Conservation (phyloP, 1,140 invertebrate genomes). For the Campoletis sonorensis region DNA sequence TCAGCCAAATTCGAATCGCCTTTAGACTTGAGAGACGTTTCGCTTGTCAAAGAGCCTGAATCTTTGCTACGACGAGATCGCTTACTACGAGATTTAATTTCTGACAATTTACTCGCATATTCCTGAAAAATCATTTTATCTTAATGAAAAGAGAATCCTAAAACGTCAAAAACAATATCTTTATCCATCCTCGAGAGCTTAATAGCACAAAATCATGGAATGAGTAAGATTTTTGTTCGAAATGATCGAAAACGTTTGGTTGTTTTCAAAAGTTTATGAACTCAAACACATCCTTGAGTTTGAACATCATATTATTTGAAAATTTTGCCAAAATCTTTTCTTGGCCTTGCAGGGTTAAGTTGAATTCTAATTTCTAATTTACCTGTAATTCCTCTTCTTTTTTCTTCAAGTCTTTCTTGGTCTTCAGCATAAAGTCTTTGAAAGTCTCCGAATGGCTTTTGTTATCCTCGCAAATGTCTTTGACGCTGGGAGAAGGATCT, state of each 20-base stretch:
- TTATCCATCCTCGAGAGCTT: too few species aligned
- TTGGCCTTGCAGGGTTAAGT: neutral
- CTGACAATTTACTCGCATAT: constrained; percentile 71
- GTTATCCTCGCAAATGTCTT: constrained; percentile 64
- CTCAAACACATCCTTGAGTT: too few species aligned
- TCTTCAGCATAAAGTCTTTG: constrained; percentile 71
- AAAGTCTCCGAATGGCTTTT: constrained; percentile 69
- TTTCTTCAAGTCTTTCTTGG: constrained; percentile 70
- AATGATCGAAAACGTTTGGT: too few species aligned
- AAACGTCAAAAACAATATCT: too few species aligned
- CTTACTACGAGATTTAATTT: constrained; percentile 72
- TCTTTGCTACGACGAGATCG: constrained; percentile 62
- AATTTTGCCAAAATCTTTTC: too few species aligned
- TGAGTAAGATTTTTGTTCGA: too few species aligned
- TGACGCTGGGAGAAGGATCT: constrained; percentile 45
- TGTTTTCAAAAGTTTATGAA: too few species aligned
- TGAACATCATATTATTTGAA: too few species aligned
- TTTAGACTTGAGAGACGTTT: constrained; percentile 58
- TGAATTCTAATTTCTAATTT: neutral
- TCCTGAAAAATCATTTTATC: constrained; percentile 57
- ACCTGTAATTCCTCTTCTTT: constrained; percentile 74
- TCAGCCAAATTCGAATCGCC: constrained; percentile 52
- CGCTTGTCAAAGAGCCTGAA: constrained; percentile 53
- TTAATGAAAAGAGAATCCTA: too few species aligned
- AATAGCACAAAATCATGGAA: too few species aligned